Evolutionary conservation across 2,888 invertebrate species (phyloP), one percentile per base, ranked within the genome.

Genomic region (Leptura quadrifasciata): DNA sequence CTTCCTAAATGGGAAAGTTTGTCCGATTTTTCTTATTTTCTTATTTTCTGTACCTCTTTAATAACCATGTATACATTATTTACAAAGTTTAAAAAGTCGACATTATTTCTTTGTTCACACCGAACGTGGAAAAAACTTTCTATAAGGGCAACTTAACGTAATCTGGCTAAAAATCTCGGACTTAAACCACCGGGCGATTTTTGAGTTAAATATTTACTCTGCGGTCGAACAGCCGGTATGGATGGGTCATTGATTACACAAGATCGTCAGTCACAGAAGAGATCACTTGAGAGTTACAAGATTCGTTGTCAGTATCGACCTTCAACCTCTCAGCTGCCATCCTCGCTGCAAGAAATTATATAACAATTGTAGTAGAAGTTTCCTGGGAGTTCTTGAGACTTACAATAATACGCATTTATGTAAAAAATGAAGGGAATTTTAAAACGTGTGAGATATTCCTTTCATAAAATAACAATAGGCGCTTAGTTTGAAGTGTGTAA

Each of bases 231-330:
- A 76, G 77, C 78, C 76, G 76, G 79, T 75, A 74, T 63, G 72
- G 72, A 78, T 79, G 76, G 76, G 73, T 77, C 76, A 74, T 73
- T 78, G 81, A 76, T 81, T 78, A 77, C 79, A 79, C 67, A 80
- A 76, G 79, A 76, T 79, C 79, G 79, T 74, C 80, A 77, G 78
- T 74, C 73, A 76, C 72, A 74, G 77, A 60, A 75, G 70, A 76
- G 77, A 81, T 75, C 81, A 79, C 80, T 81, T 71, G 76, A 81
- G 71, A 80, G 74, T 80, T 78, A 79, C 81, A 77, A 76, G 81
- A 76, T 75, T 67, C 75, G 65, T 74, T 74, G 69, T 76, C 80
- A 68, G 64, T 61, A 69, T 72, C 75, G 68, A 76, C 68, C 75
- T 79, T 63, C 74, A 63, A 72, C 54, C 76, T 76, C 75, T 75